Conservation (phyloP, 1,140 invertebrate species). For the Drosophila nikananu region DNA sequence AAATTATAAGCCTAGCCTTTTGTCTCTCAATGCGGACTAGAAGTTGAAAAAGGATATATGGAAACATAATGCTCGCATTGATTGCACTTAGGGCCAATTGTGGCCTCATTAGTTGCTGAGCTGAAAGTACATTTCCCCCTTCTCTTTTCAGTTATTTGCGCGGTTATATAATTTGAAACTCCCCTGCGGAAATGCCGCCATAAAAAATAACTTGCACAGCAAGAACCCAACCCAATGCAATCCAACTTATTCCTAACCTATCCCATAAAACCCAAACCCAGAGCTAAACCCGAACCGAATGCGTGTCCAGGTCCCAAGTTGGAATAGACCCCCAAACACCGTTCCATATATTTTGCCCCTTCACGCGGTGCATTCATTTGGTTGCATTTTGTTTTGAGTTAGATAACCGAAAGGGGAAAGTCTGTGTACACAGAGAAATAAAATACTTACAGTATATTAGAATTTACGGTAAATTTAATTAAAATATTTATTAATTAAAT, state of each 20-base stretch:
- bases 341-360: conserved; percentile 3
- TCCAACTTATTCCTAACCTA: conserved; percentile 33
- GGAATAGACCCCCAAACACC: conserved; percentile 34
- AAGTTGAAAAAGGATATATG: not conserved
- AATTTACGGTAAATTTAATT: no score
- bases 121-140: not conserved
- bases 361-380: conserved; percentile 14
- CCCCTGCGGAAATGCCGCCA: conserved; percentile 48
- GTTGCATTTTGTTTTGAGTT: conserved; percentile 46
- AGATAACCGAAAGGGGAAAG: conserved; percentile 55
- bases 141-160: not conserved
- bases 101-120: conserved; percentile 51
- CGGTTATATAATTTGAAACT: conserved; percentile 40
- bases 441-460: no score
- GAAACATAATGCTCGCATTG: conserved; percentile 21
- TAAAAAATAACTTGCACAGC: conserved; percentile 48
- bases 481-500: not conserved
- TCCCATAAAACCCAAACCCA: conserved; percentile 38
- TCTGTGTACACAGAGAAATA: not conserved
- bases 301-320: conserved; percentile 45
- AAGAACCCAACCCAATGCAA: conserved; percentile 26
- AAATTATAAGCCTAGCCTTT: conserved; percentile 36
- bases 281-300: conserved; percentile 25
- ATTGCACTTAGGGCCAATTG: conserved; percentile 31
- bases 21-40: not conserved